These are phyloP conservation scores for Isoperla grammatica DNA, from an alignment of 2,888 invertebrate species.

Conservation along the genomic window DNA sequence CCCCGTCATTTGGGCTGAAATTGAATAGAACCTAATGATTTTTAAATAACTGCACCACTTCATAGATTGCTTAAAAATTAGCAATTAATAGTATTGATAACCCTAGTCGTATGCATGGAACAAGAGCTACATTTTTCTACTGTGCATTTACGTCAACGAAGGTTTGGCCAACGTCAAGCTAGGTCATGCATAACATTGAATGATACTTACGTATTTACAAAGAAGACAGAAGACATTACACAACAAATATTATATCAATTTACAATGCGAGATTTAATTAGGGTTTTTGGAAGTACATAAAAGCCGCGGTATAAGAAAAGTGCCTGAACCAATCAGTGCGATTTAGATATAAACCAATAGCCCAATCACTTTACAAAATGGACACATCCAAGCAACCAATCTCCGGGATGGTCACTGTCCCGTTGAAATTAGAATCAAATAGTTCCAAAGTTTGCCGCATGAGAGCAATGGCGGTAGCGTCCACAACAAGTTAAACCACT, in stretches of 20 bases:
- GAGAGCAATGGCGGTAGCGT: too few relatives aligned
- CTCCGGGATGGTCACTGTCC: constrained; percentile 15
- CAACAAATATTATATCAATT: not conserved
- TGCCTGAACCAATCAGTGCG: constrained; percentile 31
- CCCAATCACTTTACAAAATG: constrained; percentile 30
- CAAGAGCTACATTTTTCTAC: too few relatives aligned
- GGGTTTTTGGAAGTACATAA: constrained; percentile 24
- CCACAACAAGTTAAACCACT: too few relatives aligned
- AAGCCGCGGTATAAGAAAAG: constrained; percentile 29
- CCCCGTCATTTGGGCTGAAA: constrained; percentile 39
- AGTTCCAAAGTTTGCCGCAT: not conserved
- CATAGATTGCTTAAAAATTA: too few relatives aligned
- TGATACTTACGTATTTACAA: constrained; percentile 64
- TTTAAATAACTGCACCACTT: too few relatives aligned
- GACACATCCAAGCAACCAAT: constrained; percentile 16
- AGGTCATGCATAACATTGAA: not conserved
- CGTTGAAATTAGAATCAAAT: not conserved
- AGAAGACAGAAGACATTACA: constrained; percentile 54
- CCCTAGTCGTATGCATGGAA: too few relatives aligned
- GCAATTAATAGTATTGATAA: too few relatives aligned
- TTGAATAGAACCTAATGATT: too few relatives aligned
- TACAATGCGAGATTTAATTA: not conserved
- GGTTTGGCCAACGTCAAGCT: too few relatives aligned
- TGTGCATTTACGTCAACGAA: too few relatives aligned
- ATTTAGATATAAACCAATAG: constrained; percentile 28